Evolutionary conservation across 2,797 vertebrate species (phyloP).

Genomic region (Cercopithecus neglectus): DNA sequence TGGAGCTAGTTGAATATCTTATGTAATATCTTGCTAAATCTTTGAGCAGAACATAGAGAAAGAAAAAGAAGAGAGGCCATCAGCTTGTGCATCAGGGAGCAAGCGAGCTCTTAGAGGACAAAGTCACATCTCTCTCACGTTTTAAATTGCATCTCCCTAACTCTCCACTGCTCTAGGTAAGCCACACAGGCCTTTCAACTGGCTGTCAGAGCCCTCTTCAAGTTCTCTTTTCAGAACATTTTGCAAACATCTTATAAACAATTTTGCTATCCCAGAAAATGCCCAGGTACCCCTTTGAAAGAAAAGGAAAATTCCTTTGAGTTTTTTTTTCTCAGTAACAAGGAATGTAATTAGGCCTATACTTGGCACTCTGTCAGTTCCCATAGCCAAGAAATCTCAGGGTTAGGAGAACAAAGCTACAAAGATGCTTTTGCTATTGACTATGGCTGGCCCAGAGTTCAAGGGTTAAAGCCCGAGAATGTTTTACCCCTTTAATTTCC

Average conservation of each 20-base stretch:
- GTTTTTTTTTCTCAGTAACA: conserved; percentile 35
- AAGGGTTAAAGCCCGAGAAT: conserved; percentile 55
- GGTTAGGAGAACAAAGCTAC: conserved; percentile 62
- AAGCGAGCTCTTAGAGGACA: neutral
- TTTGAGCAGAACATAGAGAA: conserved; percentile 7
- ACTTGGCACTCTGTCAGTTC: conserved; percentile 57
- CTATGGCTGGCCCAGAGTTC: conserved; percentile 1
- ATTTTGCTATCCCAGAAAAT: conserved; percentile 45
- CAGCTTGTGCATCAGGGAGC: neutral
- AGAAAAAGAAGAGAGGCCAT: neutral
- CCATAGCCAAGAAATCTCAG: conserved; percentile 58
- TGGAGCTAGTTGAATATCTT: neutral
- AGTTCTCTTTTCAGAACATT: conserved; percentile 44
- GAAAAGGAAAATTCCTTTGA: conserved; percentile 53
- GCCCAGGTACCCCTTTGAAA: conserved; percentile 55
- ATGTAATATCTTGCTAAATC: neutral
- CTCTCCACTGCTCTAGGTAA: neutral
- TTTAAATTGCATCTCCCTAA: neutral
- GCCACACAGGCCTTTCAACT: neutral
- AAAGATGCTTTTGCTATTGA: conserved; percentile 53
- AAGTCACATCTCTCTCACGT: neutral
- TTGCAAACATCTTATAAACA: conserved; percentile 50
- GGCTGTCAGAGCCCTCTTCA: neutral
- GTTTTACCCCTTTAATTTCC: conserved; percentile 55
- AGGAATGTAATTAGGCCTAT: conserved; percentile 61